A percentile compares a stretch with the other conserved stretches of the same genome.
Conservation (phyloP, 2,888 invertebrate species). For the Eucriotettix oculatus region DNA sequence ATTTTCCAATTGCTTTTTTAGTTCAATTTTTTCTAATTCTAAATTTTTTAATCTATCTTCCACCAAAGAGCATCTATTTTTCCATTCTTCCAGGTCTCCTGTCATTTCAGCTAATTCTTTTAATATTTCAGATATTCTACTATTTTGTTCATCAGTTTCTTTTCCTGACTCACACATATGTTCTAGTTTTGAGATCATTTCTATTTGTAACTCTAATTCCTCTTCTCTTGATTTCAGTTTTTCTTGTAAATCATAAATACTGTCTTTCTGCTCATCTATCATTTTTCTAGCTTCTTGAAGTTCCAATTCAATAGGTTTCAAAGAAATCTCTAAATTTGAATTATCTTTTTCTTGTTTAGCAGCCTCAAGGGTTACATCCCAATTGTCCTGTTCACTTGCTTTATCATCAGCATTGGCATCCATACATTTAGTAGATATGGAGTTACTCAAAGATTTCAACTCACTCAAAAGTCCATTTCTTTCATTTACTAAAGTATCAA, state of each 20-base stretch:
- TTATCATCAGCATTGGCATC: neutral
- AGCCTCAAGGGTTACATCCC: neutral
- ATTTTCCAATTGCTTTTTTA: conserved; percentile 4
- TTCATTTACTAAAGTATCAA: conserved; percentile 31
- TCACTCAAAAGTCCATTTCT: conserved; percentile 54
- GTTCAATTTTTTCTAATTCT: conserved; percentile 3
- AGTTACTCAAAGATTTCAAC: conserved; percentile 20
- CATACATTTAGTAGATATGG: neutral
- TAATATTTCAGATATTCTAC: conserved; percentile 4
- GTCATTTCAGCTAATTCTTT: conserved; percentile 5
- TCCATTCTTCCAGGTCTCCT: conserved; percentile 10
- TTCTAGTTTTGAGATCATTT: conserved; percentile 7
- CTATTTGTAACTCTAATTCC: conserved; percentile 20
- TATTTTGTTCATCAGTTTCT: neutral
- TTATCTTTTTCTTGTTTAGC: conserved; percentile 1
- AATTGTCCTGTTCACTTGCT: neutral
- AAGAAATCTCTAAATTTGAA: neutral
- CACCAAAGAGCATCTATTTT: conserved; percentile 6
- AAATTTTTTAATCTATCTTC: conserved; percentile 3
- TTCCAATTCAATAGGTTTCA: conserved; percentile 31
- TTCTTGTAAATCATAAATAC: conserved; percentile 36
- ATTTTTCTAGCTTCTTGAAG: conserved; percentile 49
- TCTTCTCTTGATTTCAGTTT: conserved; percentile 31
- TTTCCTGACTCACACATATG: neutral
- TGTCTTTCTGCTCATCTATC: conserved; percentile 40